These are phyloP conservation scores for Nomada lathburiana DNA, from an alignment of 2,888 invertebrate genomes.

Conservation along the genomic window DNA sequence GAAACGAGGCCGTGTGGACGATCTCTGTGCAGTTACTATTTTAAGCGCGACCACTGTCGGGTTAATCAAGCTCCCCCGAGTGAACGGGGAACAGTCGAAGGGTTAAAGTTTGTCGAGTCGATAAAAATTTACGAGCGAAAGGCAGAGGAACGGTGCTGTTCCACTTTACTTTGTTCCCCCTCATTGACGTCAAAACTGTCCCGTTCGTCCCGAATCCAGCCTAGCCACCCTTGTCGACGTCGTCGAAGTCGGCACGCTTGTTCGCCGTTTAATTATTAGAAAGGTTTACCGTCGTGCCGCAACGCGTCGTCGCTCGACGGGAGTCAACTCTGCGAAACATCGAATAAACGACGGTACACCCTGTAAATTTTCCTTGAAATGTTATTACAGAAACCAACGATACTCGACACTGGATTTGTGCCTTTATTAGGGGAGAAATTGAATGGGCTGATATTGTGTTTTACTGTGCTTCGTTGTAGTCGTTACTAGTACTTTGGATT, in stretches of 20 bases:
- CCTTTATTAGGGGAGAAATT: too few relatives aligned
- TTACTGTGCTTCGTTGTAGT: too few relatives aligned
- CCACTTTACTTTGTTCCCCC: conserved; percentile 43
- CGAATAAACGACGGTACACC: background rate
- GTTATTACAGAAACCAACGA: too few relatives aligned
- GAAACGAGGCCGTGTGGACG: conserved; percentile 6
- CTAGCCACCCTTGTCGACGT: conserved; percentile 13
- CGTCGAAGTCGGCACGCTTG: conserved; percentile 3
- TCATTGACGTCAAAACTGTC: conserved; percentile 48
- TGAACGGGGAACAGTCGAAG: conserved; percentile 17
- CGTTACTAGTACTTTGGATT: too few relatives aligned
- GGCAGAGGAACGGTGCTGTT: conserved; percentile 32
- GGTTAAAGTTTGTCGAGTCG: conserved; percentile 50
- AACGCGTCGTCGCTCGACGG: background rate
- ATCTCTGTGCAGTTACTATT: conserved; percentile 28
- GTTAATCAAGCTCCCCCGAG: conserved; percentile 40
- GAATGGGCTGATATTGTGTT: too few relatives aligned
- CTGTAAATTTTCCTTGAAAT: too few relatives aligned
- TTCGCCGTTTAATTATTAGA: conserved; percentile 30
- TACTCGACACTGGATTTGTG: too few relatives aligned
- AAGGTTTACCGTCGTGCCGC: background rate
- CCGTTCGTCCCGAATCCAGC: conserved; percentile 25
- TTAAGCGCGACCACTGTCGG: conserved; percentile 42
- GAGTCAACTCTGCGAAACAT: conserved; percentile 6
- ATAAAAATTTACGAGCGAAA: conserved; percentile 58